Percentiles rank a stretch among this genome's conserved stretches.
Evolutionary conservation across 2,113 vertebrate species (phyloP).

Genomic region (Notiomystis cincta): DNA sequence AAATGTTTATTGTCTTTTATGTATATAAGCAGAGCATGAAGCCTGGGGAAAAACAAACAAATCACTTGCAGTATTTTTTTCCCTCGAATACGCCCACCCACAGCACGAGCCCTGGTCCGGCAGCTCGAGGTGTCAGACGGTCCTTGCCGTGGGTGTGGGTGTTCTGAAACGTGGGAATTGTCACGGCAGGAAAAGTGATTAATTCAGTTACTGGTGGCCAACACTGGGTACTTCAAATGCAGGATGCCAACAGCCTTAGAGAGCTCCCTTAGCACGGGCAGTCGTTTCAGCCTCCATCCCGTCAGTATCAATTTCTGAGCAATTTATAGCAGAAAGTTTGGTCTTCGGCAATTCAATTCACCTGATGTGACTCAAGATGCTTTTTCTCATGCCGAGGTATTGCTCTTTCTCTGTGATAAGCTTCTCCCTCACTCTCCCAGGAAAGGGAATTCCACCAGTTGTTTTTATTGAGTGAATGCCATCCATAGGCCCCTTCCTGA

Average conservation of each 20-base stretch:
- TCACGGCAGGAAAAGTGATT: background rate
- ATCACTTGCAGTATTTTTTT: background rate
- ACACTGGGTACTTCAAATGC: accelerated
- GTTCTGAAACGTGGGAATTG: background rate
- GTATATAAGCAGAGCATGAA: constrained; percentile 36
- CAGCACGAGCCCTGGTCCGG: background rate
- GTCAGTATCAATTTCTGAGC: background rate
- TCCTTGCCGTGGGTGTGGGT: background rate
- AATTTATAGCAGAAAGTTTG: background rate
- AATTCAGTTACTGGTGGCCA: background rate
- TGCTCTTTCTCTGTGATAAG: background rate
- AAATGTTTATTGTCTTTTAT: constrained; percentile 73
- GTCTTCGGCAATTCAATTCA: accelerated
- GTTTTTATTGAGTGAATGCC: background rate
- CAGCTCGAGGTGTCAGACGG: accelerated
- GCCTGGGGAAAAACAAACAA: constrained; percentile 33
- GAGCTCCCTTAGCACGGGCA: background rate
- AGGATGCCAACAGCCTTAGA: background rate
- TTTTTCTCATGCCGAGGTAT: background rate
- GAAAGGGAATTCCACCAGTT: background rate
- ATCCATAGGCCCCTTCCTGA: background rate
- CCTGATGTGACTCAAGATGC: background rate
- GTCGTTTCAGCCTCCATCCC: background rate
- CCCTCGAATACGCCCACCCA: accelerated
- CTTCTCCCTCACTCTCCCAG: background rate